Base-by-base conservation (phyloP, 2,113 vertebrate species). In the Salminus brasiliensis region DNA sequence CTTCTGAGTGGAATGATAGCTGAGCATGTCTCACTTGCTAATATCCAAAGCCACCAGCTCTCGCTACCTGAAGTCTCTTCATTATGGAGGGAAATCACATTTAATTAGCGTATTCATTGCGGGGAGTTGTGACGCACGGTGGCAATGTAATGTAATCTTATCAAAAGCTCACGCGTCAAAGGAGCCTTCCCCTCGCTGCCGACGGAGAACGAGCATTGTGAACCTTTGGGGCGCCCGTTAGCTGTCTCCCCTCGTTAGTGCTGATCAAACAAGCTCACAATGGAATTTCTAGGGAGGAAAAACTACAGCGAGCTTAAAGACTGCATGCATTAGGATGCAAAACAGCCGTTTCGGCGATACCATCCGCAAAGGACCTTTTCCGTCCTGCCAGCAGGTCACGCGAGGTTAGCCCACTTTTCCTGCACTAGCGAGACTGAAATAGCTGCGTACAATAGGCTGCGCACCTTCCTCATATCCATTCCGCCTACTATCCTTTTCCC, bases 211-310 rank as follows among this genome's bases (percentile, higher is more conserved):
- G 62, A 78, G 72, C n/a, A 29, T 8, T 0, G 30, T 11, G 5
- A 25, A 73, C 81, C 55, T 41, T 7, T 73, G 23, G 86, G 81
- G 80, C 53, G 32, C n/a, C 0, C 55, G 21, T 41, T 27, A 8
- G 41, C 65, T 74, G n/a, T 73, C 78, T 65, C 70, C 21, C 47
- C 63, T 85, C 70, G 85, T 88, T 80, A 85, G 73, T 60, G 62
- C 57, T 72, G 76, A 87, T 88, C 82, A 85, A 83, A 71, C 30
- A 29, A 29, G 59, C 23, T 74, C 66, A 72, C 36, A 29, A 78
- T 53, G 66, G 25, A 23, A 41, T 39, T 8, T 12, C 2, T 12
- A 13, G 9, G 5, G 12, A 36, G 55, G 18, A 18, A 15, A 34
- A 18, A 32, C n/a, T n/a, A 15, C 30, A 11, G 43, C 9, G 18